Base-by-base conservation (phyloP, 2,797 vertebrate genomes). In the Tachyglossus aculeatus region DNA sequence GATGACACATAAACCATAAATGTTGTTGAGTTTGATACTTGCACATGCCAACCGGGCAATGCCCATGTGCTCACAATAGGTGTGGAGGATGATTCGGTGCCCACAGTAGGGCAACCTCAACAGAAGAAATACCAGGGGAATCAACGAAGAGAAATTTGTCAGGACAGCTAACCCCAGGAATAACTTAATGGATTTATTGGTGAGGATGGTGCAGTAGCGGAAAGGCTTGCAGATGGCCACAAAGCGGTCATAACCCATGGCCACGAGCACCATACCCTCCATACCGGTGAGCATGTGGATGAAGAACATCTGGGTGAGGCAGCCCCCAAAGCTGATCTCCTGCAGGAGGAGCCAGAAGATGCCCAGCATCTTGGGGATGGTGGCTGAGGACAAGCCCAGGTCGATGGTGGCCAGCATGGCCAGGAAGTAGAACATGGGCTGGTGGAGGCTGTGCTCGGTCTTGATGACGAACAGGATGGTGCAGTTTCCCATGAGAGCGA, bases 191-290 rank as follows among this genome's bases (percentile, higher is more conserved):
- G 57, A 66, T 72, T 72, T 86, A 60, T 85, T 78, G 1, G 84
- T 94, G 92, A 96, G 94, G 9, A 93, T 72, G 6, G 66, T 63
- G 67, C 76, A 90, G 78, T 95, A 95, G 47, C 81, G 91, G 71
- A 95, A 80, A 25, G 94, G 93, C 8, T 55, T 79, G 56, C 93
- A 94, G 59, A 95, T 94, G 36, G 93, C 94, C 5, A 95, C 82
- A 77, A 93, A 95, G 73, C 88, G 74, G 44, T 95, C 93, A 14
- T 94, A 95, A 2, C 94, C 92, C 94, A 95, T 94, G 11, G 82
- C 91, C 18, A 78, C 78, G 24, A 95, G 78, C 41, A 91, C 88
- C 21, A 92, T 84, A 22, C 91, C 86, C 13, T 85, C 48, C 18
- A 89, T 92, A 4, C 67, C 55, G 4, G 83, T 93, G 29, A 95